A percentile compares a stretch with the other conserved stretches of the same genome.
phyloP scores from a whole-genome alignment of 1,140 invertebrate genomes.

The Aphaenogaster floridana region DNA sequence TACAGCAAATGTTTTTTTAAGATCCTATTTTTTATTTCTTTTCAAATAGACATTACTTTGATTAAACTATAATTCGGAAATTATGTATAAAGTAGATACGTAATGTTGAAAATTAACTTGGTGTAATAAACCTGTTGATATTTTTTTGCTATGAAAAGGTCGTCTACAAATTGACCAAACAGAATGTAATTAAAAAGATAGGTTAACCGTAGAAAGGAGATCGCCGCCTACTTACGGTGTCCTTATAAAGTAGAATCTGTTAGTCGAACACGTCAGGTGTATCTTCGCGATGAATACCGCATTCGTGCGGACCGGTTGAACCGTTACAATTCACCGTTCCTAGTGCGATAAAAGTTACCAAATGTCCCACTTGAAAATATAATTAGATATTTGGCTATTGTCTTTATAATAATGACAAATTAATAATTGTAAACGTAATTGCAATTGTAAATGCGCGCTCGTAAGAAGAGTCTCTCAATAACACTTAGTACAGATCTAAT shows the following conservation, averaged over 20 bases:
- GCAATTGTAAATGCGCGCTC: background rate
- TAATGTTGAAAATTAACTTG: background rate
- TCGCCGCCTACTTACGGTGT: background rate
- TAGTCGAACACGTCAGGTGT: constrained; percentile 19
- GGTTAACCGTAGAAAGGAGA: constrained; percentile 17
- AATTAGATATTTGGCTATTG: background rate
- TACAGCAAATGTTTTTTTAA: background rate
- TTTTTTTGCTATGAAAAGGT: background rate
- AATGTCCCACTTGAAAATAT: background rate
- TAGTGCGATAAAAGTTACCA: background rate
- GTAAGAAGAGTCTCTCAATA: background rate
- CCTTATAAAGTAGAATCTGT: constrained; percentile 6
- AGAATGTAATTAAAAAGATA: background rate
- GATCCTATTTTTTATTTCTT: background rate
- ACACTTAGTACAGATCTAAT: too few relatives aligned
- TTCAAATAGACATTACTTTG: background rate
- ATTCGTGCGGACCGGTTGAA: constrained; percentile 1
- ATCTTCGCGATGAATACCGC: constrained; percentile 8
- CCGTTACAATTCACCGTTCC: constrained; percentile 1
- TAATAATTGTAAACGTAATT: background rate
- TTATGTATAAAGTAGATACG: background rate
- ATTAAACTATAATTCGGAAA: background rate
- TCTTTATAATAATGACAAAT: background rate
- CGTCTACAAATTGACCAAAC: background rate
- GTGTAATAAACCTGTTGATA: background rate